Percentiles rank a stretch among this genome's conserved stretches.
phyloP scores from a whole-genome alignment of 2,797 vertebrate genomes.

The Liparis tanakae region DNA sequence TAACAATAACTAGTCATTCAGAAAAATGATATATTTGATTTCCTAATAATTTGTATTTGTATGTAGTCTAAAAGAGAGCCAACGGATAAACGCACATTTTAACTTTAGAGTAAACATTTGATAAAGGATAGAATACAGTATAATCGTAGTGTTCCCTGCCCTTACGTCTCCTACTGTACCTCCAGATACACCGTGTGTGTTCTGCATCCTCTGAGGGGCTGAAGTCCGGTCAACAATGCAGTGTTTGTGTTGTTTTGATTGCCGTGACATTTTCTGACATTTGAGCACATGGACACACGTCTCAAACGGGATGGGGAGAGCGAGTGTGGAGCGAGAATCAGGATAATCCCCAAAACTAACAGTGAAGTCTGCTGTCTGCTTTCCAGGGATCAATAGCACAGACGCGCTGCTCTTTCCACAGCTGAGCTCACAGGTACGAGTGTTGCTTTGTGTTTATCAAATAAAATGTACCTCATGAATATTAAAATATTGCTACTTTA shows the following conservation, averaged over 20 bases:
- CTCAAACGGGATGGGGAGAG: constrained; percentile 83
- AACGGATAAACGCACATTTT: background rate
- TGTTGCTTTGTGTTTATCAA: background rate
- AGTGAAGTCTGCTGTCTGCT: constrained; percentile 68
- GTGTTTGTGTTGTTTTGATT: constrained; percentile 76
- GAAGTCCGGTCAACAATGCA: constrained; percentile 32
- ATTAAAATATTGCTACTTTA: background rate
- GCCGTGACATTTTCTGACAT: constrained; percentile 91
- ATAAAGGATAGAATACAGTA: background rate
- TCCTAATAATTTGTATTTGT: background rate
- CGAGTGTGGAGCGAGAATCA: constrained; percentile 84
- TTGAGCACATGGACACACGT: constrained; percentile 81
- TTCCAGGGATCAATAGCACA: constrained; percentile 58
- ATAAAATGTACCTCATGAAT: background rate
- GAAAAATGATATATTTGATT: background rate
- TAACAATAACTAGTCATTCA: background rate
- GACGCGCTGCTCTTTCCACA: constrained; percentile 49
- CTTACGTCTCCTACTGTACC: background rate
- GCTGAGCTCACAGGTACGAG: constrained; percentile 57
- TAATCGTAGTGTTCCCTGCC: background rate
- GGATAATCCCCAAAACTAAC: constrained; percentile 93
- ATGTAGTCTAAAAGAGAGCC: background rate
- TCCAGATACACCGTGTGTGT: constrained; percentile 28
- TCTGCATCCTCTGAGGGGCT: constrained; percentile 13
- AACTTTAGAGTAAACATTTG: background rate